Evolutionary conservation across 2,888 invertebrate species (phyloP), one percentile per base, ranked within the genome.

Genomic region (Chesias legatella): DNA sequence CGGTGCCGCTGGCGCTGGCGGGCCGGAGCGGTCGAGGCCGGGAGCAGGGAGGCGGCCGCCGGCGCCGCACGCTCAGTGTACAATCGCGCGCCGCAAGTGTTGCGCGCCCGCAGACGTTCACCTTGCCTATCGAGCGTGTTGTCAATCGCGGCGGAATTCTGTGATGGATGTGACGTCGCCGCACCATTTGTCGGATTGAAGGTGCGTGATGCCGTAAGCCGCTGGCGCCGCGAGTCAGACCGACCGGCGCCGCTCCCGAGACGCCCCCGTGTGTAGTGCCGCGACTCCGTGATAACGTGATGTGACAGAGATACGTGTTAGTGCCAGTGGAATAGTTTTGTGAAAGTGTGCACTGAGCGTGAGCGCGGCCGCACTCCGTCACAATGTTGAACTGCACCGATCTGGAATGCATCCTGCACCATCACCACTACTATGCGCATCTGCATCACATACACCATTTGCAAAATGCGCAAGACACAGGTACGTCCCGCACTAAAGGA

Each of bases 341-440:
- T 88, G 86, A 86, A 84, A 86, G 88, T 88, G 86, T 80, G 81
- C 78, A 79, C 60, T 63, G 69, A 76, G 76, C 79, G 80, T 76
- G 78, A 77, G 83, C 75, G 75, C 73, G 65, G 64, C 75, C 72
- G 73, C 67, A 75, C 76, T 71, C 67, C 66, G 79, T 75, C 74
- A 89, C 78, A 75, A 93, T 93, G 93, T 89, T 93, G 84, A 93
- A 93, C 84, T 93, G 93, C 83, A 93, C 93, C 58, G 93, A 93
- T 89, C 89, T 93, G 86, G 93, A 93, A 88, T 93, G 93, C 88
- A 92, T 93, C 75, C 83, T 93, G 73, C 93, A 93, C 80, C 92
- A 93, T 72, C 92, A 92, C 69, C 92, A 93, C 71, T 92, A 92
- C 73, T 92, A 93, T 73, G 92, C 92, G 49, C 93, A 93, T 81